Evolutionary conservation across 1,140 invertebrate genomes (phyloP), one percentile per base, ranked within the genome.

Genomic region (Odontomachus brunneus): DNA sequence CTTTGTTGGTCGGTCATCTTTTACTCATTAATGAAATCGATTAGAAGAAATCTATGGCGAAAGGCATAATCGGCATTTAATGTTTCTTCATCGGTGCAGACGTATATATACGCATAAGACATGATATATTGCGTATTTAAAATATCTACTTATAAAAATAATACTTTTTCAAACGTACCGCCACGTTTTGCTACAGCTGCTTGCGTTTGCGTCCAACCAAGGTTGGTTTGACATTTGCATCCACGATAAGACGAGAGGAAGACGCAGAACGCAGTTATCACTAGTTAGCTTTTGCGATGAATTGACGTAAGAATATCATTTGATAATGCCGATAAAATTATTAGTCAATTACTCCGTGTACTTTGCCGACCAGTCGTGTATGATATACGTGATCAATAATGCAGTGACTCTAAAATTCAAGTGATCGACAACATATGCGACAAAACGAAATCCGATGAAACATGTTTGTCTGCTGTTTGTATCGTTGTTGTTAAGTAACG

Each of bases 391-490:
- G 22, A 19, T 48, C 7, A 57, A 48, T 80, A 12, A 80, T 59
- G 38, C 51, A 12, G 24, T 5, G 3, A 2, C 57, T n/a, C 75
- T 59, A 15, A 80, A 19, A 3, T 78, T 11, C 0, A 49, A 67
- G 51, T 59, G 22, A 69, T 44, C 14, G 44, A 15, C 57, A 48
- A 49, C 63, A n/a, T 51, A 53, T 48, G 51, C 44, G 11, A 15
- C 33, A 15, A 19, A 11, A n/a, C 26, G 22, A 15, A 26, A 48
- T 29, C n/a, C 9, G 44, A 12, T 44, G 24, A 24, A 55, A 80
- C 33, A 71, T 80, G 33, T n/a, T 80, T 3, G 75, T 80, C 65
- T 69, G 75, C 24, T 67, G 33, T 57, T 80, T 7, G 38, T 48
- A 26, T 44, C 22, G 38, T 80, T 71, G 55, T 59, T 15, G 33